Conservation (phyloP, 2,797 vertebrate genomes). For the Neopelma chrysocephalum region DNA sequence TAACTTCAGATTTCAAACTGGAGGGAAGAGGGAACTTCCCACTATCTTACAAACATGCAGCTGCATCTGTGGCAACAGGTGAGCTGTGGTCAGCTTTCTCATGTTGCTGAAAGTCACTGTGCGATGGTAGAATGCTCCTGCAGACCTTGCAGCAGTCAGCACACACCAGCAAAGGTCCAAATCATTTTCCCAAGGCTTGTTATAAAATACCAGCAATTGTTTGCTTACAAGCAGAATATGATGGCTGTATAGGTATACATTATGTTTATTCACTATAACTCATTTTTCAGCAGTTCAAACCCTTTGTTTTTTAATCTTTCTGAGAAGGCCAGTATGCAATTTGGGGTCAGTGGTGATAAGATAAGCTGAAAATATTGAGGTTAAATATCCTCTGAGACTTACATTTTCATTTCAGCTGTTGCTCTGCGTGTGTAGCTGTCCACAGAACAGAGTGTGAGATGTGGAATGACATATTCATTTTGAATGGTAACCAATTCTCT, state of each 20-base stretch:
- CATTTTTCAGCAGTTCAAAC: neutral
- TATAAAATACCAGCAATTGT: neutral
- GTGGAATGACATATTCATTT: slow-evolving; percentile 14
- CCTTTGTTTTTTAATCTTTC: neutral
- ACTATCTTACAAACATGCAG: neutral
- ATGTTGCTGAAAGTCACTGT: neutral
- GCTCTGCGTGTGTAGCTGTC: neutral
- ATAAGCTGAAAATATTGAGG: neutral
- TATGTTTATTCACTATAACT: neutral
- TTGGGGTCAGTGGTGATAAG: neutral
- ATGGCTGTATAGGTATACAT: neutral
- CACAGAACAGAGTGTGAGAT: slow-evolving; percentile 6
- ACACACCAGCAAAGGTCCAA: neutral
- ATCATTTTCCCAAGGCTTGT: neutral
- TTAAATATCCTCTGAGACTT: slow-evolving; percentile 1
- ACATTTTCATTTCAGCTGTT: slow-evolving; percentile 27
- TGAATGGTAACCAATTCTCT: slow-evolving; percentile 35
- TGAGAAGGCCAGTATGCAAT: neutral
- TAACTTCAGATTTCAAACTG: neutral
- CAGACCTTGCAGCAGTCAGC: neutral
- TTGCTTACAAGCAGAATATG: neutral
- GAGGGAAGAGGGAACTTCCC: neutral
- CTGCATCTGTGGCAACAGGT: neutral
- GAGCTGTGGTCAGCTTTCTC: neutral
- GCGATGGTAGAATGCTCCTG: neutral